phyloP scores from a whole-genome alignment of 2,888 invertebrate species.

The Yponomeuta cagnagella region DNA sequence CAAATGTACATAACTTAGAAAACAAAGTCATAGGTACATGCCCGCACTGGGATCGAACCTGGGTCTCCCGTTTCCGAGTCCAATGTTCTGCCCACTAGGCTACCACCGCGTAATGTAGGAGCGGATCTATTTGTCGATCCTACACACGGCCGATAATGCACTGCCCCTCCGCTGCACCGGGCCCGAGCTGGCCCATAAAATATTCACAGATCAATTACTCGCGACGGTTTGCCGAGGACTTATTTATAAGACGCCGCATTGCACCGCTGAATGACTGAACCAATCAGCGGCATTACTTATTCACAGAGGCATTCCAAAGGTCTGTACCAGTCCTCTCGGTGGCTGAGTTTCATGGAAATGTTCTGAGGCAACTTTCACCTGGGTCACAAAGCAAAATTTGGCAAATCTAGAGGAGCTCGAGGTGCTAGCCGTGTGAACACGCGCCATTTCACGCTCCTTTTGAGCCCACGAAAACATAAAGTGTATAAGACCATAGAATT shows the following conservation, averaged over 20 bases:
- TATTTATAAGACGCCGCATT: constrained; percentile 8
- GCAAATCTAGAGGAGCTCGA: not conserved
- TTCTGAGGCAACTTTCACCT: not conserved
- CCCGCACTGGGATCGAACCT: too few relatives aligned
- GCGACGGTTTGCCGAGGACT: constrained; percentile 1
- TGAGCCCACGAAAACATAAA: too few relatives aligned
- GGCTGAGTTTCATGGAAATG: not conserved
- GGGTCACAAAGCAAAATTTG: not conserved
- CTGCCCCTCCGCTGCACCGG: not conserved
- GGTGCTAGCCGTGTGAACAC: too few relatives aligned
- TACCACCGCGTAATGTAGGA: too few relatives aligned
- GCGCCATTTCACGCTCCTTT: too few relatives aligned
- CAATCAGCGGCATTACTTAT: not conserved
- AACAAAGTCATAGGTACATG: too few relatives aligned
- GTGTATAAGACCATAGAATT: too few relatives aligned
- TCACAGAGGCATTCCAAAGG: not conserved
- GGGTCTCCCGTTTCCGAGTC: too few relatives aligned
- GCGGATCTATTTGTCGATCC: too few relatives aligned
- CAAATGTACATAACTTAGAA: too few relatives aligned
- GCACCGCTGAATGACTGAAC: not conserved
- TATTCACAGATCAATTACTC: constrained; percentile 5
- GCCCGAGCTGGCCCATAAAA: not conserved
- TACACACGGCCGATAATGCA: too few relatives aligned
- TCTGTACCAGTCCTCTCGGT: not conserved
- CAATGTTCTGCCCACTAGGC: too few relatives aligned